Evolutionary conservation across 1,140 invertebrate genomes (phyloP).

Genomic region (Procambarus virginalis): DNA sequence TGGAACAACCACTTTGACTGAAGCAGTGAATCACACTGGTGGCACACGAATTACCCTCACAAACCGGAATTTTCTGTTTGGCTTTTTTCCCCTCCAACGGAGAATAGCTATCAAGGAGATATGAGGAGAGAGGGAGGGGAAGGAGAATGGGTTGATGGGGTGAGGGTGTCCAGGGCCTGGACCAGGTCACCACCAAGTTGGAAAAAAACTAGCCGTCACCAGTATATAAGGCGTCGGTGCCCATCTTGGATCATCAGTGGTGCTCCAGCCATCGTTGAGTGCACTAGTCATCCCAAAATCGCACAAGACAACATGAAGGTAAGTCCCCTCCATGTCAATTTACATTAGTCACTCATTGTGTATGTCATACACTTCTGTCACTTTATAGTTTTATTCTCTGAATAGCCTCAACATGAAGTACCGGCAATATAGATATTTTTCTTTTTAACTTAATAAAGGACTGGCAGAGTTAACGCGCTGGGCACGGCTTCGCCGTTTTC

Average conservation of each 20-base stretch:
- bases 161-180: not conserved
- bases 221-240: not conserved
- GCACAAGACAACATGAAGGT: not conserved
- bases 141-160: no score
- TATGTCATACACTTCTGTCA: not conserved
- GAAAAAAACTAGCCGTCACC: not conserved
- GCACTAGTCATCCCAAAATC: not conserved
- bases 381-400: not conserved
- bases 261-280: not conserved
- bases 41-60: no score
- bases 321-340: not conserved
- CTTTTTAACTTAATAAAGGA: no score
- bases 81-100: no score
- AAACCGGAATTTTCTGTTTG: no score
- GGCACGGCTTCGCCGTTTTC: no score
- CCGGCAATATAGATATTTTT: no score
- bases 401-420: not conserved
- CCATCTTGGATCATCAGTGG: not conserved
- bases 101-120: no score
- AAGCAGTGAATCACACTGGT: no score
- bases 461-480: no score
- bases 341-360: not conserved
- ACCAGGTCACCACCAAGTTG: not conserved
- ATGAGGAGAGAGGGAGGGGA: no score
- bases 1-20: no score